Evolutionary conservation across 2,113 vertebrate species (phyloP), one percentile per base, ranked within the genome.

Genomic region (Jaculus jaculus): DNA sequence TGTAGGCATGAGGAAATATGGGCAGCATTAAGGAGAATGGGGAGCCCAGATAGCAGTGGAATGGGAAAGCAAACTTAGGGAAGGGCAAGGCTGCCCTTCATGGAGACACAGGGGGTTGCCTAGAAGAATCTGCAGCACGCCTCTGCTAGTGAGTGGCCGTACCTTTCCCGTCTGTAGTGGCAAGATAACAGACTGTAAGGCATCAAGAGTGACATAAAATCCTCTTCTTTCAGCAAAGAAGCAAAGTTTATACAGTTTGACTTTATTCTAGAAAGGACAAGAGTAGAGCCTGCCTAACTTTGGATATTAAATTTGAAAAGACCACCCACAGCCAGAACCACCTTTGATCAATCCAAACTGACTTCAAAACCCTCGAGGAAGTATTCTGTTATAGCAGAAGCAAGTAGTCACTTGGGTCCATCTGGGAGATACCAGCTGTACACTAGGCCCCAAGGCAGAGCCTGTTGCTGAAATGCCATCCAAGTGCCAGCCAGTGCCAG

Each of bases 361-460:
- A 37, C 47, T 24, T 72, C 12, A n/a, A 4, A 78, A 72, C 28
- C 3, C 58, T 18, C 21, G 11, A 7, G 17, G 37, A 78, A 42
- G 28, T 51, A 47, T 58, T 65, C 47, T 68, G 0, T 78, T 72
- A 16, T 4, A n/a, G 21, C 26, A 5, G 60, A 58, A 39, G 39
- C 21, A 34, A 23, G 3, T 24, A 74, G 9, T 66, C 7, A n/a
- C 28, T 16, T 54, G 13, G 23, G 42, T 17, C 3, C 9, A 21
- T 18, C 30, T 15, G 60, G 79, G 39, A 84, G 17, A 21, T 65
- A 77, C 85, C 12, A 1, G 21, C 39, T 32, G 63, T 63, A 23
- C 3, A 0, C 42, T 28, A 66, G 47, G 11, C 8, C 30, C 13
- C 13, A 18, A 4, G 30, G n/a, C 1, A 11, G n/a, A 58, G 9